These are phyloP conservation scores for Rhadinocentrus ornatus DNA, from an alignment of 2,797 vertebrate species.

Conservation along the genomic window DNA sequence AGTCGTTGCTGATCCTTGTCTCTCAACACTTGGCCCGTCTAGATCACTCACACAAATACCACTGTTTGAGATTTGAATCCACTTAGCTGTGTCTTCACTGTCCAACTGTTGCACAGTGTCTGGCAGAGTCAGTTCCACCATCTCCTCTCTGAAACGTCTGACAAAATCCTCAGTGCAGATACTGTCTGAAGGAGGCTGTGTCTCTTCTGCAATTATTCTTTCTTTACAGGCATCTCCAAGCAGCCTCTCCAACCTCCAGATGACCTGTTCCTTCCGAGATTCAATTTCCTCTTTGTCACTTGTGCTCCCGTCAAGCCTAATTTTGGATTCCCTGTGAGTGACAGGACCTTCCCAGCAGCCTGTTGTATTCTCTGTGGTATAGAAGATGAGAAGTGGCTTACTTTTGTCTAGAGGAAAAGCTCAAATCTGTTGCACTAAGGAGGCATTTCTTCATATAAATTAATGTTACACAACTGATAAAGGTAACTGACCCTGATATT, in stretches of 20 bases:
- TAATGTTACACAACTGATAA: background rate
- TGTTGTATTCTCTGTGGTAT: conserved; percentile 43
- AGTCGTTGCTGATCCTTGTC: conserved; percentile 8
- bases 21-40: background rate
- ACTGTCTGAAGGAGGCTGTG: conserved; percentile 73
- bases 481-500: background rate
- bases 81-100: conserved; percentile 19
- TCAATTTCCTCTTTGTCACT: conserved; percentile 34
- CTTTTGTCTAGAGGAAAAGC: background rate
- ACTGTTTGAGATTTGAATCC: conserved; percentile 25
- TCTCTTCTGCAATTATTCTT: conserved; percentile 44
- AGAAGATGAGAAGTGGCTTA: conserved; percentile 16
- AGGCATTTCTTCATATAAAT: background rate
- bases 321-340: conserved; percentile 11
- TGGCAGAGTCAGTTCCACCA: conserved; percentile 67
- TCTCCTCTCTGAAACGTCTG: conserved; percentile 76
- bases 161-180: conserved; percentile 86
- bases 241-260: conserved; percentile 77
- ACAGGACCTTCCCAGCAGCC: conserved; percentile 5
- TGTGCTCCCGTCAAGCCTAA: conserved; percentile 18
- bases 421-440: background rate
- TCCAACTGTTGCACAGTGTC: conserved; percentile 19
- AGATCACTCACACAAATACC: conserved; percentile 9
- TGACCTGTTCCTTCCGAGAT: conserved; percentile 73
- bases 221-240: conserved; percentile 54